A percentile compares a stretch with the other conserved stretches of the same genome.
Conservation (phyloP, 2,888 invertebrate species). For the Diplolepis rosae region DNA sequence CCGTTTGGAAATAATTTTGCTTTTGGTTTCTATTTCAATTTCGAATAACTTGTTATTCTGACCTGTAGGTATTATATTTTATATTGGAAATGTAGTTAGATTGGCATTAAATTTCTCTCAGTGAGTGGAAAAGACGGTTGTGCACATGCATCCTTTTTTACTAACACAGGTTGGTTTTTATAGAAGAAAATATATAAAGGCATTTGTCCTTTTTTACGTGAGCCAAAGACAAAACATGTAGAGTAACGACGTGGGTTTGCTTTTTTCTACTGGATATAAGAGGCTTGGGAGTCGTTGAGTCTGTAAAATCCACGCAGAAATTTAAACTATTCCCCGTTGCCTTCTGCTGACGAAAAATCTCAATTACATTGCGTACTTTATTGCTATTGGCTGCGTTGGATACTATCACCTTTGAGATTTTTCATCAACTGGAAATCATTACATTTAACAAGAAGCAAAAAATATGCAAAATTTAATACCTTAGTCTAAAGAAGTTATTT, state of each 20-base stretch:
- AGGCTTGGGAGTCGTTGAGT: not conserved
- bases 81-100: too few species aligned
- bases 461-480: too few species aligned
- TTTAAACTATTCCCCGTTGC: conserved; percentile 2
- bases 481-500: too few species aligned
- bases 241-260: not conserved
- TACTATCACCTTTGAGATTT: not conserved
- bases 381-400: not conserved
- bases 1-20: too few species aligned
- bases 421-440: not conserved
- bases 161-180: not conserved
- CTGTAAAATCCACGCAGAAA: not conserved
- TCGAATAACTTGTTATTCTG: too few species aligned
- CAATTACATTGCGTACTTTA: not conserved
- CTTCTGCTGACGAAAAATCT: not conserved
- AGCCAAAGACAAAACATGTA: not conserved
- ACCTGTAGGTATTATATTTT: too few species aligned
- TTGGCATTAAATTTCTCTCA: too few species aligned
- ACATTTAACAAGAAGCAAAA: not conserved
- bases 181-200: not conserved
- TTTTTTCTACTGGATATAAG: not conserved
- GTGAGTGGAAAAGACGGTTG: not conserved
- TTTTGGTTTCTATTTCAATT: too few species aligned
- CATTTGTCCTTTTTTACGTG: not conserved
- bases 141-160: conserved; percentile 1